Evolutionary conservation across 1,140 invertebrate species (phyloP), one percentile per base, ranked within the genome.

Genomic region (Aphelenchoides besseyi): DNA sequence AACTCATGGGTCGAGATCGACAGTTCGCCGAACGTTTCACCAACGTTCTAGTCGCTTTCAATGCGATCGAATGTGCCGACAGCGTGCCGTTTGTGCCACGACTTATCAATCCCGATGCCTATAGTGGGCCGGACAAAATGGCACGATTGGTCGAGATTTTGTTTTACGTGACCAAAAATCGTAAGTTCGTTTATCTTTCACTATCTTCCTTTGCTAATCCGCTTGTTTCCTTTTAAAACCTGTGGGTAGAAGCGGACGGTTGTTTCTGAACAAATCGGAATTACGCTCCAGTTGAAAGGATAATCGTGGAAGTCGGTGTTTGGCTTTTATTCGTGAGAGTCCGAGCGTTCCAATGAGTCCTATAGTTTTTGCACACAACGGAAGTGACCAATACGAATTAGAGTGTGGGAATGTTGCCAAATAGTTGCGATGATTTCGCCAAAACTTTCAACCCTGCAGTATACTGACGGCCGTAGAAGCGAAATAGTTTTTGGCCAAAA

Each of bases 101-200:
- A 8, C 36, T 28, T 29, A 33, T n/a, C 26, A 66, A 66, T 8
- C 63, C 63, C n/a, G 63, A 66, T 53, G 72, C 73, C 3, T 29
- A 32, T 26, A 57, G 28, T 12, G 41, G 69, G 12, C 53, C 28
- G n/a, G 66, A 30, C n/a, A 79, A 63, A 67, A 80, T 79, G 29
- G 71, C 72, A 18, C 55, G 72, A 32, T 59, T 77, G 18, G 16
- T 79, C 52, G 78, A 79, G 41, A 70, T 79, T 26, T 41, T 79
- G n/a, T 79, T 80, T 59, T 72, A 73, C 9, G 35, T 80, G 5
- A 48, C 70, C 9, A 79, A 79, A 52, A 79, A 79, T 63, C 59
- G 78, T 80, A 29, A 77, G 73, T 77, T 69, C 37, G 29, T 69
- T 9, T 9, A 1, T 41, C 36, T n/a, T 16, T 74, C 3, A 29